These are phyloP conservation scores for Ptyas mucosa DNA, from an alignment of 2,113 vertebrate genomes.

Conservation along the genomic window DNA sequence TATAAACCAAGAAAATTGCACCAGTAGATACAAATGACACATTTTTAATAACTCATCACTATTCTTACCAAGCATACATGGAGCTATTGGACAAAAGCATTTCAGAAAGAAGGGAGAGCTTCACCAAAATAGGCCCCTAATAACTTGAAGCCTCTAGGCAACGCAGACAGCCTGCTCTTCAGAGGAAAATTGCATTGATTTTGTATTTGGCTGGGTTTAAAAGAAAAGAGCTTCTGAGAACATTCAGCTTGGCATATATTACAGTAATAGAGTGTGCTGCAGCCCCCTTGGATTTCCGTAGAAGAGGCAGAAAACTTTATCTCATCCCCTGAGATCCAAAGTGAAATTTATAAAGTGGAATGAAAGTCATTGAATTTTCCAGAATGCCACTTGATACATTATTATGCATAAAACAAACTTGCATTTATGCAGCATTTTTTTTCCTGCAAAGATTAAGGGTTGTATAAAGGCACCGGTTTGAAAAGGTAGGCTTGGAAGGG, in stretches of 20 bases:
- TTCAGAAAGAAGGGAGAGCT: not conserved
- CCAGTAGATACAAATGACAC: not conserved
- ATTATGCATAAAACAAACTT: not conserved
- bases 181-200: slow-evolving; percentile 8
- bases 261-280: not conserved
- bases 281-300: not conserved
- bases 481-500: not conserved
- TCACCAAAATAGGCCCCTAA: not conserved
- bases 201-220: slow-evolving; percentile 5
- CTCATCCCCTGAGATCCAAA: rapidly evolving
- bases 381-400: rapidly evolving
- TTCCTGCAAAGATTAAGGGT: not conserved
- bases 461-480: not conserved
- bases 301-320: not conserved
- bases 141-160: not conserved
- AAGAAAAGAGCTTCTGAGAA: slow-evolving; percentile 10
- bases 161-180: not conserved
- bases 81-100: not conserved
- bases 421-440: not conserved
- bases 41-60: not conserved
- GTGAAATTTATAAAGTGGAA: rapidly evolving
- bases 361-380: not conserved
- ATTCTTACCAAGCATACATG: not conserved
- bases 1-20: not conserved
- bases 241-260: slow-evolving; percentile 2